phyloP scores from a whole-genome alignment of 2,888 invertebrate species.

The Cheiracanthium punctorium region DNA sequence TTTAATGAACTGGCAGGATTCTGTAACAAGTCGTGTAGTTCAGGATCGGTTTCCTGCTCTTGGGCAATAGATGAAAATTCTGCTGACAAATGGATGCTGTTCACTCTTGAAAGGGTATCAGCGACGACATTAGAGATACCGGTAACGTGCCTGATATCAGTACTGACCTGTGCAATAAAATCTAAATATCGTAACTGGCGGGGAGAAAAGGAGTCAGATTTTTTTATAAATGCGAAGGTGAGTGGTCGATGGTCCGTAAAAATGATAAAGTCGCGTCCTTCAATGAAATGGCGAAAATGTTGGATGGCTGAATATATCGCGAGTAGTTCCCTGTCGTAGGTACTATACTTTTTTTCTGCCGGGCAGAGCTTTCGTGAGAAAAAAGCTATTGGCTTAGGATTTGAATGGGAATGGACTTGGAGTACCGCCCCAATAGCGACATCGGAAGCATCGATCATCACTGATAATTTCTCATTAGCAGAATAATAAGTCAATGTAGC shows the following conservation, averaged over 20 bases:
- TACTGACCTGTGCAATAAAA: conserved; percentile 76
- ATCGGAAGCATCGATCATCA: conserved; percentile 10
- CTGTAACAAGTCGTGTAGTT: too few species aligned
- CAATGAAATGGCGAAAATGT: too few species aligned
- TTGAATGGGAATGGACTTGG: not conserved
- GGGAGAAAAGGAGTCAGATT: too few species aligned
- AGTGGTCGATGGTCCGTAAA: conserved; percentile 73
- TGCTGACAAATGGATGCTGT: too few species aligned
- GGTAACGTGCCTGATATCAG: conserved; percentile 74
- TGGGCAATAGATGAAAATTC: too few species aligned
- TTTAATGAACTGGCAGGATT: too few species aligned
- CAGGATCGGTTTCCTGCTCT: too few species aligned
- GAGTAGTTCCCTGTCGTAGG: conserved; percentile 72
- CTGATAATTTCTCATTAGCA: not conserved
- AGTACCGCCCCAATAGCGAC: too few species aligned
- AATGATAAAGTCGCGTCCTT: too few species aligned
- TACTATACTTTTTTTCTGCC: conserved; percentile 31
- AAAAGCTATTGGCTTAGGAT: conserved; percentile 67
- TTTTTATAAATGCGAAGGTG: conserved; percentile 22
- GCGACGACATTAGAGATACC: too few species aligned
- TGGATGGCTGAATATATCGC: conserved; percentile 72
- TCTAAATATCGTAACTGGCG: too few species aligned
- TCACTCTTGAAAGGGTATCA: too few species aligned
- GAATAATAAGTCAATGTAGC: conserved; percentile 21
- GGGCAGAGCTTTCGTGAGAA: conserved; percentile 18